Base-by-base conservation (phyloP, 1,140 invertebrate species). In the Polypedilum vanderplanki region DNA sequence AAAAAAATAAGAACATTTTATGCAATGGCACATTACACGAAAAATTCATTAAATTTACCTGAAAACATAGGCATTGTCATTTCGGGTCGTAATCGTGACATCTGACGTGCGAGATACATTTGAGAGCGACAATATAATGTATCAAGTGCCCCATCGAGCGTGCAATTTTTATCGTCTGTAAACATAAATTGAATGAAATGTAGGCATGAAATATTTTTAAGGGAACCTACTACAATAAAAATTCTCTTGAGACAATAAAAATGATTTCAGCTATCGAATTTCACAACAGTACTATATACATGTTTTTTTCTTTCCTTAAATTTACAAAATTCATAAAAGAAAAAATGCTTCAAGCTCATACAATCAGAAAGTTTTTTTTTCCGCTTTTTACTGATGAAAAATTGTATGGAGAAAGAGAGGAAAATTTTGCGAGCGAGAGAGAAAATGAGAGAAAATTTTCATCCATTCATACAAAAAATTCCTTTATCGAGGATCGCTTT, bases 31-130 rank as follows among this genome's bases (percentile, higher is more conserved):
- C 1, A 46, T n/a, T n/a, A 57, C n/a, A n/a, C 46, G 12, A 57
- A n/a, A 57, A 57, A 57, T 10, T 65, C 24, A 46, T 67, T 10
- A 75, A 75, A 82, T 82, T 87, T 83, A 97, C 95, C 96, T 80
- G 96, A 98, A 85, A 99, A 99, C 89, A 99, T 98, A 0, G 96
- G 95, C 96, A 99, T 98, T 9, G 97, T 98, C 0, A 99, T 86
- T 80, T 99, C 96, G 0, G 97, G 95, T 83, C 99, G 96, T 10
- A 98, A 85, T 75, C 95, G 91, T 0, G 97, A 93, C 76, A 99
- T 84, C 80, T 98, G 95, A 75, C 93, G 88, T 0, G 95, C 97
- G 3, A 99, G 86, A 83, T 93, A 94, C 79, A 94, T 88, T 84
- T 98, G 96, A 46, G 94, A 95, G 41, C 94, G 88, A 80, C 93